Evolutionary conservation across 2,113 vertebrate species (phyloP).

Genomic region (Paratilapia polleni): DNA sequence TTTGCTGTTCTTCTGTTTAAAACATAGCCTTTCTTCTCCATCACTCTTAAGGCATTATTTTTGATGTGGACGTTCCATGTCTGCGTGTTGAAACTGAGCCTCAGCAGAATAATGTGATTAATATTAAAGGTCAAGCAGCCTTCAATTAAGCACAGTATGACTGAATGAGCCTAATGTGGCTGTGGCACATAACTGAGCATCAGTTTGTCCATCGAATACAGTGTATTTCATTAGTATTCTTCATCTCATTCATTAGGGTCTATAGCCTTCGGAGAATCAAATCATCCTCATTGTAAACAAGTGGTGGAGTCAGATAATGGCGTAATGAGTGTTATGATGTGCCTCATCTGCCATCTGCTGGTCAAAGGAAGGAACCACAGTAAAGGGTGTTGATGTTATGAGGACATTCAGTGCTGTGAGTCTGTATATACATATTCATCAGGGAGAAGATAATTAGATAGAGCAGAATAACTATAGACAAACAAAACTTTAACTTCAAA

Average conservation of each 20-base stretch:
- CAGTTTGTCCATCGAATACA: conserved; percentile 10
- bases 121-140: conserved; percentile 45
- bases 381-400: neutral
- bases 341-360: conserved; percentile 59
- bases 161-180: neutral
- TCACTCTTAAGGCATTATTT: neutral
- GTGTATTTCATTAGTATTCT: conserved; percentile 52
- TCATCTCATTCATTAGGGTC: conserved; percentile 41
- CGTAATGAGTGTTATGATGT: neutral
- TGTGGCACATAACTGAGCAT: conserved; percentile 23
- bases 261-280: conserved; percentile 26
- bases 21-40: neutral
- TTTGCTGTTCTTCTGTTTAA: neutral
- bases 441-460: neutral
- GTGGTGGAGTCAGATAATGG: neutral
- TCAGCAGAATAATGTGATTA: neutral
- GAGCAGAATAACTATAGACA: conserved; percentile 77
- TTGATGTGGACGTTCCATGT: neutral
- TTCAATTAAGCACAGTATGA: conserved; percentile 31
- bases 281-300: conserved; percentile 56
- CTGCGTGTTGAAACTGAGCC: neutral
- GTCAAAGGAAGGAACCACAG: neutral
- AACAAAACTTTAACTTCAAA: conserved; percentile 82
- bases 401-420: accelerated
- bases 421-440: neutral